Conservation (phyloP, 2,888 invertebrate genomes). For the Dioctria linearis region DNA sequence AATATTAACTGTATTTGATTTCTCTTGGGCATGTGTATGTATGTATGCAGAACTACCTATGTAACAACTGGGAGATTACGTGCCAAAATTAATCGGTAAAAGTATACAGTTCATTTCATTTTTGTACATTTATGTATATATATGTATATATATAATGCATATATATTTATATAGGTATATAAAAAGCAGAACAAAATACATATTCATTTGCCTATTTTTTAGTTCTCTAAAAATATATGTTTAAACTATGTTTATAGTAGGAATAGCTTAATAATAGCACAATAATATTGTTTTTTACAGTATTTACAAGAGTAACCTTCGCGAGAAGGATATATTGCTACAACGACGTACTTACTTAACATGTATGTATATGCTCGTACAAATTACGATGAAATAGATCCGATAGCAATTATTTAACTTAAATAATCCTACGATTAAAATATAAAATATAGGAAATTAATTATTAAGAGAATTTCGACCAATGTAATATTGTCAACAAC, state of each 20-base stretch:
- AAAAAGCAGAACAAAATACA: slow-evolving; percentile 24
- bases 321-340: background rate
- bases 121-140: slow-evolving; percentile 36
- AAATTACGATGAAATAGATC: background rate
- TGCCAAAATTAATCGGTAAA: background rate
- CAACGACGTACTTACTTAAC: background rate
- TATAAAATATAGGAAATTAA: background rate
- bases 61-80: no score
- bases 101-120: slow-evolving; percentile 25
- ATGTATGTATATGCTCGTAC: no score
- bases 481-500: slow-evolving; percentile 57
- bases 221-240: slow-evolving; percentile 28
- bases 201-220: no score
- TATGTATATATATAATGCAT: background rate
- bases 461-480: slow-evolving; percentile 17
- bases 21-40: no score
- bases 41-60: no score
- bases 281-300: background rate
- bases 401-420: background rate
- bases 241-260: slow-evolving; percentile 20
- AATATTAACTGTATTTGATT: no score
- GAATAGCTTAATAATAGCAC: slow-evolving; percentile 43
- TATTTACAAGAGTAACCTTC: slow-evolving; percentile 24
- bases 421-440: background rate
- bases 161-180: background rate